Conservation (phyloP, 1,140 invertebrate genomes). For the Oncopodura yosiiana region DNA sequence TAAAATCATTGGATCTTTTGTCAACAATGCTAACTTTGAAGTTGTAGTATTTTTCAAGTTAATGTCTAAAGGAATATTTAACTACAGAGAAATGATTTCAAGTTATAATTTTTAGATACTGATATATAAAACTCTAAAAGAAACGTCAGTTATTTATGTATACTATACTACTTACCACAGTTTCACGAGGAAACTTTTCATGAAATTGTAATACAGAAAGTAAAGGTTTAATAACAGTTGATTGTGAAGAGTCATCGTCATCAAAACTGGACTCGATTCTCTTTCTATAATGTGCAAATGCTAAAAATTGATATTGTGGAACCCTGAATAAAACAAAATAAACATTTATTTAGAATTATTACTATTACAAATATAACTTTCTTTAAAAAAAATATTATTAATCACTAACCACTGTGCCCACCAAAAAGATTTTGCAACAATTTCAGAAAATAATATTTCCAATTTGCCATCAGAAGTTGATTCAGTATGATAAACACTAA, state of each 20-base stretch:
- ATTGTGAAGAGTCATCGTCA: slow-evolving; percentile 5
- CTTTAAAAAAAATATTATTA: too few species aligned
- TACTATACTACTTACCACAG: slow-evolving; percentile 53
- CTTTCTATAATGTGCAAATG: slow-evolving; percentile 22
- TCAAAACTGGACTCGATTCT: slow-evolving; percentile 11
- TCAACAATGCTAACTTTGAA: background rate
- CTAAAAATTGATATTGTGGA: slow-evolving; percentile 24
- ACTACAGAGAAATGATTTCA: slow-evolving; percentile 43
- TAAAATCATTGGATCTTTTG: slow-evolving; percentile 10
- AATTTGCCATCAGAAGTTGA: slow-evolving; percentile 12
- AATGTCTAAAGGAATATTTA: slow-evolving; percentile 72
- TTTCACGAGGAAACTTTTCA: slow-evolving; percentile 69
- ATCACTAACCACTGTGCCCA: slow-evolving; percentile 32
- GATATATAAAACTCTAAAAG: background rate
- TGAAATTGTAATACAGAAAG: slow-evolving; percentile 73
- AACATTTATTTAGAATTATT: too few species aligned
- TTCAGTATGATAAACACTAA: slow-evolving; percentile 22
- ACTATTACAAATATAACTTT: too few species aligned
- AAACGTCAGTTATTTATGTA: background rate
- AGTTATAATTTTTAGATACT: slow-evolving; percentile 11
- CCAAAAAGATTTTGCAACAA: slow-evolving; percentile 23
- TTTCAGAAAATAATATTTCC: slow-evolving; percentile 22
- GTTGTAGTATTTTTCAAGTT: background rate
- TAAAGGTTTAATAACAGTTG: slow-evolving; percentile 45
- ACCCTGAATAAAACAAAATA: background rate